Evolutionary conservation across 2,797 vertebrate genomes (phyloP).

Genomic region (Leptodactylus fallax): DNA sequence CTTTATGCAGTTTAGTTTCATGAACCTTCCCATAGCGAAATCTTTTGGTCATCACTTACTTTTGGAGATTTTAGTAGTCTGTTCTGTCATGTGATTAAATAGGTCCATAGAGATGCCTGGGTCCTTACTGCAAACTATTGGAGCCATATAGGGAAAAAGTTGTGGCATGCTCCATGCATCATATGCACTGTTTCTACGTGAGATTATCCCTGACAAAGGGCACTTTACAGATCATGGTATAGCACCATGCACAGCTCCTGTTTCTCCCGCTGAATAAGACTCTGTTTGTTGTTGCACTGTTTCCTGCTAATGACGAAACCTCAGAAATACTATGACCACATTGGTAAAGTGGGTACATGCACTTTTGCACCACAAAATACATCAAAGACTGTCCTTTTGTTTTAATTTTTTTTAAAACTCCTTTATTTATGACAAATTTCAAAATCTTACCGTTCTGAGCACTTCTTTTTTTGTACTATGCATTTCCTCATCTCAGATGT

Average conservation of each 20-base stretch:
- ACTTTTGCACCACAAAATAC: no score
- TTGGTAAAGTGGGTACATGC: neutral
- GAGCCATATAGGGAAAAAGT: neutral
- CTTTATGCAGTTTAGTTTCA: neutral
- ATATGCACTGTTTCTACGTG: neutral
- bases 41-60: neutral
- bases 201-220: neutral
- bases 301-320: no score
- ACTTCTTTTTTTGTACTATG: conserved; percentile 89
- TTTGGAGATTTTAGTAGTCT: neutral
- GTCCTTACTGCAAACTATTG: no score
- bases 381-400: no score
- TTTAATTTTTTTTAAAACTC: no score
- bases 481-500: conserved; percentile 90
- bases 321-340: neutral
- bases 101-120: no score
- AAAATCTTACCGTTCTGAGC: conserved; percentile 81
- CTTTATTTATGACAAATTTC: conserved; percentile 34
- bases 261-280: no score
- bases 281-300: no score
- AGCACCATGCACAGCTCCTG: no score
- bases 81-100: neutral
- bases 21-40: no score
- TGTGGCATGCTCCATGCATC: neutral
- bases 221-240: neutral